These are phyloP conservation scores for Anolis carolinensis DNA, from an alignment of 2,113 vertebrate genomes.

Conservation along the genomic window DNA sequence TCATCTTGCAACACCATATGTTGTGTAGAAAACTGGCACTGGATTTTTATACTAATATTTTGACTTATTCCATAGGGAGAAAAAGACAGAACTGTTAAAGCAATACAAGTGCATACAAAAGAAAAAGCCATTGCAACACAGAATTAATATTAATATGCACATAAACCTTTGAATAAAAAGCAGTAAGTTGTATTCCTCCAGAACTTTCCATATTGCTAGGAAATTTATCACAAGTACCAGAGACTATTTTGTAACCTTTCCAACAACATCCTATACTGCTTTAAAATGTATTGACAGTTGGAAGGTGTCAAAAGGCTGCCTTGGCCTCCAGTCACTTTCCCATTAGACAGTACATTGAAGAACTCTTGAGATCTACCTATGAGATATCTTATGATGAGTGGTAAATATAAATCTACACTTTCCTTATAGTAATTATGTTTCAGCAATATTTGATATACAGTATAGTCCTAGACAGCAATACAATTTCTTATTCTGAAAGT, in stretches of 20 bases:
- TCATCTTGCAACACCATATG: constrained; percentile 15
- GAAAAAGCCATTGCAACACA: too few species aligned
- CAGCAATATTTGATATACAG: background rate
- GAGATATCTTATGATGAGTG: background rate
- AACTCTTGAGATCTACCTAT: background rate
- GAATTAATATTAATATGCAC: background rate
- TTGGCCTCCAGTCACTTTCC: constrained; percentile 1
- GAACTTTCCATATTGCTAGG: background rate
- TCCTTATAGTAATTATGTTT: background rate
- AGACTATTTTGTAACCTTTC: background rate
- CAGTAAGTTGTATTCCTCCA: background rate
- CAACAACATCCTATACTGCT: background rate
- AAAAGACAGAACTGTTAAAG: background rate
- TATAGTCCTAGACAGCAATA: background rate
- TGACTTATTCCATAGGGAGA: constrained; percentile 3
- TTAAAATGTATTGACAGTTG: constrained; percentile 20
- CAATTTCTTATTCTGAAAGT: background rate
- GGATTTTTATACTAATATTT: constrained; percentile 15
- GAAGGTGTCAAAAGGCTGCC: background rate
- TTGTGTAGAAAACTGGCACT: constrained; percentile 16
- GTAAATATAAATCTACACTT: background rate
- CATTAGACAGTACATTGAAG: background rate
- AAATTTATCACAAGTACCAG: background rate
- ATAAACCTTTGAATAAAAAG: background rate
- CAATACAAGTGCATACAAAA: background rate